These are phyloP conservation scores for Conus betulinus DNA, from an alignment of 1,140 invertebrate species.

Conservation along the genomic window DNA sequence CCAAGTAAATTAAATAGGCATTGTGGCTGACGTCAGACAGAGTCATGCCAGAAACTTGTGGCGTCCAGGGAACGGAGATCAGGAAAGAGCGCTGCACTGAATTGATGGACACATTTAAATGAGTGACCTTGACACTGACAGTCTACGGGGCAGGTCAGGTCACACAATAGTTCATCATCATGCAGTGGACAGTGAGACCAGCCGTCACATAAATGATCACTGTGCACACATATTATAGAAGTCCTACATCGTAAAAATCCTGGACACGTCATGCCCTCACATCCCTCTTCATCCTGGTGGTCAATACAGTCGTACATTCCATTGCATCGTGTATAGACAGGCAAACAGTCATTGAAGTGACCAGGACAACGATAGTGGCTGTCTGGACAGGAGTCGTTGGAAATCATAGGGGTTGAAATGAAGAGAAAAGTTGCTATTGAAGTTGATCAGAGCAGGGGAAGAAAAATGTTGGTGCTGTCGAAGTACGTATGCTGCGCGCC, in stretches of 20 bases:
- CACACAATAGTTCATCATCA: background rate
- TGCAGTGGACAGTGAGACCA: too few relatives aligned
- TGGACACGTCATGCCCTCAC: background rate
- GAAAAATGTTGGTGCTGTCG: too few relatives aligned
- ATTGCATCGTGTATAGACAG: constrained; percentile 19
- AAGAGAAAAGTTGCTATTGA: background rate
- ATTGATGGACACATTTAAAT: background rate
- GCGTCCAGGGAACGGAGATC: constrained; percentile 21
- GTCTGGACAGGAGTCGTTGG: background rate
- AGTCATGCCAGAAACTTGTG: background rate
- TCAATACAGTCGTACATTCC: background rate
- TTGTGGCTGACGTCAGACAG: background rate
- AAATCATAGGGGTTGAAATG: background rate
- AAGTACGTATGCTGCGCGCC: too few relatives aligned
- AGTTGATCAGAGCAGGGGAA: background rate
- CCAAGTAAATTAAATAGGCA: background rate
- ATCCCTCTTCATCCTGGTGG: background rate
- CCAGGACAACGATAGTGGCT: constrained; percentile 7
- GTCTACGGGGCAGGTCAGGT: background rate
- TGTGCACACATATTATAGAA: constrained; percentile 20
- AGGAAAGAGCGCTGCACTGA: background rate
- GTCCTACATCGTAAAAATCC: background rate
- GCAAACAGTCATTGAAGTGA: background rate
- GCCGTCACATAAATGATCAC: too few relatives aligned
- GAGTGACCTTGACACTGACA: constrained; percentile 10